Conservation (phyloP, 2,113 vertebrate genomes). For the Andinoacara biseriatus region DNA sequence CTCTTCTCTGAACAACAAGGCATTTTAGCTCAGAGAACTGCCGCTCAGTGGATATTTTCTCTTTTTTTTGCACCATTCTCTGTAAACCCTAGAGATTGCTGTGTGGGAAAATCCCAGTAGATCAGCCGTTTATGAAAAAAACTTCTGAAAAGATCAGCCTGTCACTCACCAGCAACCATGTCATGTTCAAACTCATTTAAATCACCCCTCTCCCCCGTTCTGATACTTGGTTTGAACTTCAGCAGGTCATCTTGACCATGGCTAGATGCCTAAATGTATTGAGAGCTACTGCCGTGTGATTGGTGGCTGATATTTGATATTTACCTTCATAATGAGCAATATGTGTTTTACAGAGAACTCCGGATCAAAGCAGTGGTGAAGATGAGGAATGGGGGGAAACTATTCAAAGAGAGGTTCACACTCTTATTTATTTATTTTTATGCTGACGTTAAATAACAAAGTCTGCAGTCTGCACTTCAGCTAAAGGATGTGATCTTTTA, state of each 20-base stretch:
- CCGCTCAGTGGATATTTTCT: neutral
- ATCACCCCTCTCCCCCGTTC: too few species aligned
- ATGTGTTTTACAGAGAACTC: constrained; percentile 36
- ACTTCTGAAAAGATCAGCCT: too few species aligned
- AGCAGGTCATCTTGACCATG: too few species aligned
- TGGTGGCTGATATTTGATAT: neutral
- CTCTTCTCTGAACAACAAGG: neutral
- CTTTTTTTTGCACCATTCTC: neutral
- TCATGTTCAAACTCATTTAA: too few species aligned
- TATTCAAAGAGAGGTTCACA: neutral
- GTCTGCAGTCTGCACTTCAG: neutral
- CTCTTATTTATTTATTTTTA: neutral
- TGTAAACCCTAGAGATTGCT: neutral
- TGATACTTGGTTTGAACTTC: too few species aligned
- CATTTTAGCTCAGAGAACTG: neutral
- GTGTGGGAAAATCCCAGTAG: neutral
- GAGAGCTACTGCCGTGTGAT: neutral
- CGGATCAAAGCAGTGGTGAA: constrained; percentile 16
- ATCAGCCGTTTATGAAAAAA: too few species aligned
- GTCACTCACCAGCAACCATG: too few species aligned
- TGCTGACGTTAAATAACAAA: neutral
- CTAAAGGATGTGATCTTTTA: neutral
- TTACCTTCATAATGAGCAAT: neutral
- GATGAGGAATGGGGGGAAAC: constrained; percentile 8
- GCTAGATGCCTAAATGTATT: neutral